Percentiles rank a stretch among this genome's conserved stretches.
These are phyloP conservation scores for Riparia riparia DNA, from an alignment of 2,113 vertebrate genomes.

Conservation along the genomic window DNA sequence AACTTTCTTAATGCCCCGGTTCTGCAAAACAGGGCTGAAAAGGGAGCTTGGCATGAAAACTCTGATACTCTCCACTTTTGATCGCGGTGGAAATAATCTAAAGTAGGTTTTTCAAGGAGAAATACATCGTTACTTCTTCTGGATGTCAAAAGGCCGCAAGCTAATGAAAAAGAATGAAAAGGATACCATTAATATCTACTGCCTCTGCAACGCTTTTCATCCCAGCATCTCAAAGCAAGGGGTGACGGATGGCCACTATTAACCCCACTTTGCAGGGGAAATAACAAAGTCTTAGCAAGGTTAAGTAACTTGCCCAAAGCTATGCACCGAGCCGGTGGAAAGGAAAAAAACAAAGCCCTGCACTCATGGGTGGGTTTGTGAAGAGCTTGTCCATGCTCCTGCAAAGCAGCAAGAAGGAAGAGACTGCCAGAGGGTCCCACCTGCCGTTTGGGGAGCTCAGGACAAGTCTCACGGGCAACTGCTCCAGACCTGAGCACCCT, in stretches of 20 bases:
- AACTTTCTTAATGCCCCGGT: slow-evolving; percentile 12
- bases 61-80: slow-evolving; percentile 10
- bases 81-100: slow-evolving; percentile 40
- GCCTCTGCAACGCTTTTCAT: slow-evolving; percentile 32
- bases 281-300: slow-evolving; percentile 13
- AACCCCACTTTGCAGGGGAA: slow-evolving; percentile 50
- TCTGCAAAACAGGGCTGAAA: background rate
- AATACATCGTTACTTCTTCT: slow-evolving; percentile 24
- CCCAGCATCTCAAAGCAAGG: slow-evolving; percentile 17
- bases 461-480: accelerated
- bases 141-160: slow-evolving; percentile 46
- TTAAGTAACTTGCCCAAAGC: slow-evolving; percentile 45
- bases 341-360: background rate
- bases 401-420: background rate
- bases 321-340: background rate
- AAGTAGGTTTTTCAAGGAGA: slow-evolving; percentile 41
- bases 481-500: background rate
- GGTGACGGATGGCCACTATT: slow-evolving; percentile 24
- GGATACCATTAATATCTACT: slow-evolving; percentile 2
- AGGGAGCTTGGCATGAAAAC: background rate
- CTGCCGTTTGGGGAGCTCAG: background rate
- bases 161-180: slow-evolving; percentile 54
- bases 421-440: background rate
- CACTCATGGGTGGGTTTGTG: background rate
- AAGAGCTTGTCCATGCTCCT: background rate